Conservation (phyloP, 2,113 vertebrate species). For the Saguinus imperator region DNA sequence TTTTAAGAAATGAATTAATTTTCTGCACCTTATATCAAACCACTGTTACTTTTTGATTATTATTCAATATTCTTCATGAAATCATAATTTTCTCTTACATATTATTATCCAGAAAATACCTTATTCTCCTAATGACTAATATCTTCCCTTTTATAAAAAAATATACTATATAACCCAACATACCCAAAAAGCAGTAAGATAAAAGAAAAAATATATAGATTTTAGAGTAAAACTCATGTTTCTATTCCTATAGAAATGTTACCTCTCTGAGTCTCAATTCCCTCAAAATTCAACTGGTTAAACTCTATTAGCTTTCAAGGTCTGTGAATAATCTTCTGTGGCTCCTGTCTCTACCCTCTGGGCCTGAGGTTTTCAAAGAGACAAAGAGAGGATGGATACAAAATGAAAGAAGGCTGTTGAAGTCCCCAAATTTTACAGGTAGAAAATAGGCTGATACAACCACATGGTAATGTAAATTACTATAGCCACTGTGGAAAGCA, state of each 20-base stretch:
- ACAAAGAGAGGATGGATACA: background rate
- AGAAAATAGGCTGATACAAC: conserved; percentile 7
- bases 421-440: background rate
- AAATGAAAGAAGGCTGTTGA: background rate
- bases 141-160: background rate
- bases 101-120: background rate
- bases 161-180: background rate
- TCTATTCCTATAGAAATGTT: background rate
- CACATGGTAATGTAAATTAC: too few species aligned
- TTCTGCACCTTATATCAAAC: background rate
- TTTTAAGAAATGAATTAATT: background rate
- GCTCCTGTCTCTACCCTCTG: background rate
- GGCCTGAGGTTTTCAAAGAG: background rate
- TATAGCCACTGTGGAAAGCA: too few species aligned
- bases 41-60: background rate
- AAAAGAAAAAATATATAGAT: background rate
- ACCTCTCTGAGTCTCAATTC: background rate
- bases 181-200: background rate
- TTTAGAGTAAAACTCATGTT: background rate
- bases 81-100: conserved; percentile 2
- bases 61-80: conserved; percentile 9
- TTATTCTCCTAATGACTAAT: background rate
- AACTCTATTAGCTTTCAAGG: background rate
- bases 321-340: background rate
- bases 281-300: background rate